Percentiles rank a stretch among this genome's conserved stretches.
Evolutionary conservation across 1,140 invertebrate species (phyloP).

Genomic region (Drosophila sp.): DNA sequence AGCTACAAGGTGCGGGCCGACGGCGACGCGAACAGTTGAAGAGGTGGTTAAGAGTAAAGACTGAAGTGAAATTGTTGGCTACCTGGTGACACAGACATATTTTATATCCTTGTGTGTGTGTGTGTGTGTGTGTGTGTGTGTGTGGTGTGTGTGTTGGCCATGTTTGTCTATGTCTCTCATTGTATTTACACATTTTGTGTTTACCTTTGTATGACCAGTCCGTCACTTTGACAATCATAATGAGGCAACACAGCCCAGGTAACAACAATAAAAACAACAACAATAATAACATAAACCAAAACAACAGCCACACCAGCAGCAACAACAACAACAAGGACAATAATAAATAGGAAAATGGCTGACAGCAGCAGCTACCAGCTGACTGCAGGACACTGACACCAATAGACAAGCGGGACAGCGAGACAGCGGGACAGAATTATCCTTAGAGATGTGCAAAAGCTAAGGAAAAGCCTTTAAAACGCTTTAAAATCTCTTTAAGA

Average conservation of each 20-base stretch:
- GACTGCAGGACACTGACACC: constrained; percentile 64
- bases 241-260: constrained; percentile 64
- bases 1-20: neutral
- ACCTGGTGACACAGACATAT: constrained; percentile 29
- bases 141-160: constrained; percentile 11
- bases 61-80: constrained; percentile 9
- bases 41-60: constrained; percentile 10
- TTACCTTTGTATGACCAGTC: constrained; percentile 79
- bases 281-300: constrained; percentile 15
- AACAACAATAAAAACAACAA: constrained; percentile 19
- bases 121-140: neutral
- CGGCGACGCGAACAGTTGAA: neutral
- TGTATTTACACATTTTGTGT: constrained; percentile 79
- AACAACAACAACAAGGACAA: constrained; percentile 25
- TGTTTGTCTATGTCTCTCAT: constrained; percentile 56
- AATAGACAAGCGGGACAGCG: constrained; percentile 27
- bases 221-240: constrained; percentile 81
- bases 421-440: neutral
- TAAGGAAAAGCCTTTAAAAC: neutral
- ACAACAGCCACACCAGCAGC: neutral
- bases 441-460: constrained; percentile 49
- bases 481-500: neutral
- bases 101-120: constrained; percentile 3
- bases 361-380: constrained; percentile 61
- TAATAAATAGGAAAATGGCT: constrained; percentile 60